These are phyloP conservation scores for Manduca sexta DNA, from an alignment of 1,140 invertebrate genomes.

Conservation along the genomic window DNA sequence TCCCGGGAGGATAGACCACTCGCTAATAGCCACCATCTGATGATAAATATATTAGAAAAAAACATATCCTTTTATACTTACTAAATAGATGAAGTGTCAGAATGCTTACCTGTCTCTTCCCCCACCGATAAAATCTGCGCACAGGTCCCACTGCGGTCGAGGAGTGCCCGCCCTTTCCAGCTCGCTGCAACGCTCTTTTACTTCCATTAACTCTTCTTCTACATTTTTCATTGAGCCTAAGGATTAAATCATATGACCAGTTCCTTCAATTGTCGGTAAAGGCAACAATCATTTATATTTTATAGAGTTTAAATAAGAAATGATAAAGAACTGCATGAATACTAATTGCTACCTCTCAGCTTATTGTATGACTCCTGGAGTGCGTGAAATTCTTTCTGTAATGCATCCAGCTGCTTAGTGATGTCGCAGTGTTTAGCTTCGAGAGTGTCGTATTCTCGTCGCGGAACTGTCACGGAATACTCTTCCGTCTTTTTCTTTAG, in stretches of 20 bases:
- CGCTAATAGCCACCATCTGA: conserved; percentile 60
- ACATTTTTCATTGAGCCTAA: conserved; percentile 41
- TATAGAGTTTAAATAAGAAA: no score
- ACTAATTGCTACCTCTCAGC: conserved; percentile 45
- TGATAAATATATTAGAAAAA: not conserved
- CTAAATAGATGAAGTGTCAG: no score
- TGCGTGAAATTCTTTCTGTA: conserved; percentile 32
- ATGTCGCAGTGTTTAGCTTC: conserved; percentile 16
- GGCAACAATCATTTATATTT: no score
- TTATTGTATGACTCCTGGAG: conserved; percentile 36
- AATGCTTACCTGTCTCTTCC: conserved; percentile 47
- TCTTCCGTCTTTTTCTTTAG: conserved; percentile 55
- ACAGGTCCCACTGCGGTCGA: conserved; percentile 64
- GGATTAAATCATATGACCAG: no score
- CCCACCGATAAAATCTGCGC: conserved; percentile 65
- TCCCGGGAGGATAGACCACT: conserved; percentile 56
- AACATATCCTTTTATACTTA: no score
- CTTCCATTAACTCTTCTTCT: conserved; percentile 58
- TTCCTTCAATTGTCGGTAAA: no score
- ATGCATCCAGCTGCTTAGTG: conserved; percentile 13
- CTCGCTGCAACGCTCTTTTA: conserved; percentile 55
- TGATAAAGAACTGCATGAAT: no score
- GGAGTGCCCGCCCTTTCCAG: conserved; percentile 63
- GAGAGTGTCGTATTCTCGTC: conserved; percentile 47
- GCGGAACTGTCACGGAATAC: conserved; percentile 59